Percentiles rank a stretch among this genome's conserved stretches.
Evolutionary conservation across 2,113 vertebrate genomes (phyloP).

Genomic region (Cervus canadensis): DNA sequence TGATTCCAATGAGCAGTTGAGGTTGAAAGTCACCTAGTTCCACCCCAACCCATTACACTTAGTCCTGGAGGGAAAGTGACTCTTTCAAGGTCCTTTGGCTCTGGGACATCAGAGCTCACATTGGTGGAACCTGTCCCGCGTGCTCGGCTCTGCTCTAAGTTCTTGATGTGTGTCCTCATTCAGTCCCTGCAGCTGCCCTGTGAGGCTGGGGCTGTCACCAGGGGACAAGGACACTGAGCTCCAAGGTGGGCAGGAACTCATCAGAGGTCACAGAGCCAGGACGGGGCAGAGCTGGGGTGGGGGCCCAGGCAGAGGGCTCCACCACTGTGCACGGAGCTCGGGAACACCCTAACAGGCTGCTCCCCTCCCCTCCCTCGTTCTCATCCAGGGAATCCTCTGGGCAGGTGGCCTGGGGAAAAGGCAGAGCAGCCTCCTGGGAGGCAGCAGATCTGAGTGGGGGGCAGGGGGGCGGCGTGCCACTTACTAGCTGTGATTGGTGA

Average conservation of each 20-base stretch:
- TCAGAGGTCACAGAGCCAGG: neutral
- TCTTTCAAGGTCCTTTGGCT: neutral
- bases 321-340: neutral
- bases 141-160: neutral
- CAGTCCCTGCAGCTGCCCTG: neutral
- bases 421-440: neutral
- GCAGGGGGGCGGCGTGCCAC: accelerated
- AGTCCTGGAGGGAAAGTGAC: neutral
- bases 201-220: neutral
- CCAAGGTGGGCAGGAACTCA: neutral
- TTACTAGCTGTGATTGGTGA: accelerated
- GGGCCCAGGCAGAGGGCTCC: neutral
- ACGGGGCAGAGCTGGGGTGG: neutral
- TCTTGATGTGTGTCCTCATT: accelerated
- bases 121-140: accelerated
- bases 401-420: no score
- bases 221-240: neutral
- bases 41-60: neutral
- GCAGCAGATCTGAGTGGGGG: neutral
- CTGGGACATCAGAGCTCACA: neutral
- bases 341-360: no score
- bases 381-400: neutral
- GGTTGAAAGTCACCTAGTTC: neutral
- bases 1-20: neutral
- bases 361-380: neutral